Evolutionary conservation across 2,888 invertebrate genomes (phyloP).

Genomic region (Eristalinus aeneus): DNA sequence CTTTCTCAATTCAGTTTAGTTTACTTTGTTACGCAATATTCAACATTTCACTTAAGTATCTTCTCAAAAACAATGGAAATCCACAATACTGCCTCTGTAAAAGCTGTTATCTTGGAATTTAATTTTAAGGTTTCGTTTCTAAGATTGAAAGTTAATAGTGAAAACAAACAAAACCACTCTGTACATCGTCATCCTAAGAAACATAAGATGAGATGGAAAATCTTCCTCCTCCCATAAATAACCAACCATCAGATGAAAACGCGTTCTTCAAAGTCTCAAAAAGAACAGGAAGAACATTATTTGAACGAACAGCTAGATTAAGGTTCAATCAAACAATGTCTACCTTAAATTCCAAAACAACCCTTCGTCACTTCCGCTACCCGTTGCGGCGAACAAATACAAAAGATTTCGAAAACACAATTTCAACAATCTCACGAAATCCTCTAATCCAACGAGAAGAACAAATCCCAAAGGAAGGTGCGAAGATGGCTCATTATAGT

Average conservation of each 20-base stretch:
- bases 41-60: too few species aligned
- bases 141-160: too few species aligned
- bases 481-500: slow-evolving; percentile 5
- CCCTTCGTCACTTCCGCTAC: not conserved
- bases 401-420: not conserved
- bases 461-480: not conserved
- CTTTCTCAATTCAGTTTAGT: too few species aligned
- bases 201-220: too few species aligned
- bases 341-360: not conserved
- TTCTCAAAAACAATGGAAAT: too few species aligned
- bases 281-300: not conserved
- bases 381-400: not conserved
- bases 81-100: too few species aligned
- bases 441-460: not conserved
- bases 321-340: not conserved
- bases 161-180: too few species aligned
- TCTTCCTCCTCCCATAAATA: too few species aligned
- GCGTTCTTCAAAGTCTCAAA: not conserved
- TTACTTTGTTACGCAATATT: too few species aligned
- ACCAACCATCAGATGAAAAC: not conserved
- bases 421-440: not conserved
- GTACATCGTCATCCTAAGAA: too few species aligned
- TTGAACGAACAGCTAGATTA: not conserved
- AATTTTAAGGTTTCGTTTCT: too few species aligned
- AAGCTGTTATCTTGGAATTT: too few species aligned